phyloP scores from a whole-genome alignment of 2,113 vertebrate species.

The Zosterops japonicus region DNA sequence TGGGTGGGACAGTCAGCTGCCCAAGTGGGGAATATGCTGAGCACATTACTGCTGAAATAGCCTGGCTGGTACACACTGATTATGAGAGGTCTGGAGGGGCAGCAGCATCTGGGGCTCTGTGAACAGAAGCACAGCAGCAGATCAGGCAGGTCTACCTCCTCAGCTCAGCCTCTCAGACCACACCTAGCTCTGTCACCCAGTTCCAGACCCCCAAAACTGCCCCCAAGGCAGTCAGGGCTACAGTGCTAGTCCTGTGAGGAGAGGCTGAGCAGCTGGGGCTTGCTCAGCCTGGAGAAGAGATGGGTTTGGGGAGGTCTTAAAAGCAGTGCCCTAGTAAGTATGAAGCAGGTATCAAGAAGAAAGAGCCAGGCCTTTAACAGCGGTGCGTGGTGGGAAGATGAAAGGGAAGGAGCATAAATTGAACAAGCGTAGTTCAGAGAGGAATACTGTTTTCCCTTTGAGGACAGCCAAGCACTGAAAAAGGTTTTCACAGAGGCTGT shows the following conservation, averaged over 20 bases:
- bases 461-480: neutral
- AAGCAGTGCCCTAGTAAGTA: neutral
- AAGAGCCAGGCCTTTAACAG: neutral
- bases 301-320: neutral
- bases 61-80: neutral
- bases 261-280: neutral
- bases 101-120: neutral
- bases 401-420: neutral
- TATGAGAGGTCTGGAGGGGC: neutral
- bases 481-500: neutral
- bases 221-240: neutral
- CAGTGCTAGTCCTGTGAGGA: neutral
- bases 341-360: neutral
- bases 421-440: neutral
- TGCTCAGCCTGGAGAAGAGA: neutral
- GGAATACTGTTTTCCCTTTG: neutral
- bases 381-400: neutral
- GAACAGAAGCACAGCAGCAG: neutral
- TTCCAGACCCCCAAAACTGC: neutral
- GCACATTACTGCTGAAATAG: neutral
- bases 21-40: fast-evolving
- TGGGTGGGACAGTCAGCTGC: neutral
- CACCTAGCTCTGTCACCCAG: neutral
- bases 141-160: neutral
- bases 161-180: neutral